Base-by-base conservation (phyloP, 2,113 vertebrate species). In the Numida meleagris region DNA sequence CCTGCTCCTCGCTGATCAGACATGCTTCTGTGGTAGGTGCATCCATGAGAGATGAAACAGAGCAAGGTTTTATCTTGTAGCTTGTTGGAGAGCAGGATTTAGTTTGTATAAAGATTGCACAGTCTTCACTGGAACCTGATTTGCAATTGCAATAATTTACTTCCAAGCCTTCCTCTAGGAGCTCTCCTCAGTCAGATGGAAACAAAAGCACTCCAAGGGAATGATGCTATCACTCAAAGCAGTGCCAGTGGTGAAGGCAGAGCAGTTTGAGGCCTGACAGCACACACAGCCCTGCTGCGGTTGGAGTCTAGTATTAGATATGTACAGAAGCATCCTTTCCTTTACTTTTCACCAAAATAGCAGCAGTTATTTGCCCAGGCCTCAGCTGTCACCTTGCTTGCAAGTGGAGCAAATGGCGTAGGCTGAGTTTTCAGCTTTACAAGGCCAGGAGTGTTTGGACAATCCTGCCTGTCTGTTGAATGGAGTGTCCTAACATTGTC, bases 131-230 rank as follows among this genome's bases (percentile, higher is more conserved):
- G 71, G 55, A 94, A 94, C 55, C 63, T 85, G 57, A 87, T 94
- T 82, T 91, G 84, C 63, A 91, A 84, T 45, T 78, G 48, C 84
- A 79, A 88, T 73, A 18, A 94, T 71, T 77, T 62, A 61, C 33
- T 91, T 85, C 27, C 29, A 70, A 13, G 55, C 15, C 18, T 82
- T 78, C 36, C 40, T 82, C n/a, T 74, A 80, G 93, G 73, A 89
- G 77, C 46, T 29, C 24, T 55, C 45, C 72, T 91, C 63, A 92
- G 53, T 55, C 66, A 82, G 21, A 14, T 50, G 31, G 59, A 46
- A 63, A 50, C 14, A 18, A 45, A 42, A 17, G 63, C 36, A 68
- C 42, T 43, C 45, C 14, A 23, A 45, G 71, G 81, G 86, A 95
- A 45, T 91, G 53, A 48, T 1, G 1, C 74, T 81, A 58, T 66